phyloP scores from a whole-genome alignment of 2,113 vertebrate species.

The Sinocyclocheilus grahami region DNA sequence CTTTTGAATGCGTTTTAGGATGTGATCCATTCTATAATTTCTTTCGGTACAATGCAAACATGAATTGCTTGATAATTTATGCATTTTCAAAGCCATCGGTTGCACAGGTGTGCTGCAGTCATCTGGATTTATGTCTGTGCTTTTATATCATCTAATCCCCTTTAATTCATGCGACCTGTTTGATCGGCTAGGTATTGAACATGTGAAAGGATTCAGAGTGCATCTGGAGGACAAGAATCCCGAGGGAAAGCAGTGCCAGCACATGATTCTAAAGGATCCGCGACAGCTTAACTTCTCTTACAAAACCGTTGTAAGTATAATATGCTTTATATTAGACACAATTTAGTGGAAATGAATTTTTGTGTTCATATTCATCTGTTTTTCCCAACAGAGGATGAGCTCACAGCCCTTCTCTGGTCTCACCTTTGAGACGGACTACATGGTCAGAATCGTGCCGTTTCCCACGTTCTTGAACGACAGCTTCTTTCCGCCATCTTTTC shows the following conservation, averaged over 20 bases:
- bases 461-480: conserved; percentile 95
- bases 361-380: not conserved
- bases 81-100: not conserved
- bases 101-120: not conserved
- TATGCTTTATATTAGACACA: not conserved
- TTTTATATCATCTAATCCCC: not conserved
- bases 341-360: not conserved
- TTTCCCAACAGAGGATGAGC: conserved; percentile 83
- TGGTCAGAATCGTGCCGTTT: conserved; percentile 93
- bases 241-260: conserved; percentile 91
- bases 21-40: too few relatives aligned
- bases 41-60: not conserved
- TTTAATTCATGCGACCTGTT: not conserved
- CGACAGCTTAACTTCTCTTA: conserved; percentile 90
- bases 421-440: conserved; percentile 96
- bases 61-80: not conserved
- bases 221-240: conserved; percentile 94
- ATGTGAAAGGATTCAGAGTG: conserved; percentile 92
- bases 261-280: conserved; percentile 91
- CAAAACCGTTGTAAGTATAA: conserved; percentile 82
- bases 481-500: conserved; percentile 95
- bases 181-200: conserved; percentile 85
- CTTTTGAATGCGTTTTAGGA: too few relatives aligned
- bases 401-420: conserved; percentile 89
- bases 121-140: not conserved